These are phyloP conservation scores for Plusia festucae DNA, from an alignment of 2,888 invertebrate genomes.

Conservation along the genomic window DNA sequence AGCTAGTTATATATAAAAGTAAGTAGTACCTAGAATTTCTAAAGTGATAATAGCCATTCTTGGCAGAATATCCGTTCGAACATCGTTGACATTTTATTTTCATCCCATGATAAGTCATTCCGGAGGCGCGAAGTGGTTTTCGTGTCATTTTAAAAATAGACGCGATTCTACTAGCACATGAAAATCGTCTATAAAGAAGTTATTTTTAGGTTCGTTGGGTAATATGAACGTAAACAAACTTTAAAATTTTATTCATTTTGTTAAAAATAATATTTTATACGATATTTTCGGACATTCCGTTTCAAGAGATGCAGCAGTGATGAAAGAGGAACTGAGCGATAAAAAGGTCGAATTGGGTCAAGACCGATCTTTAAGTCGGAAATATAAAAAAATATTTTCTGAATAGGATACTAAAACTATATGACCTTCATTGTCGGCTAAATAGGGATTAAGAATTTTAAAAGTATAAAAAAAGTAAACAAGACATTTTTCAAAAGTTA, in stretches of 20 bases:
- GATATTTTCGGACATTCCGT: not conserved
- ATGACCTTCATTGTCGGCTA: not conserved
- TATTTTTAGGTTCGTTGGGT: constrained; percentile 39
- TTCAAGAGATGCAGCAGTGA: not conserved
- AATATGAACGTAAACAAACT: constrained; percentile 41
- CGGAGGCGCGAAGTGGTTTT: constrained; percentile 66
- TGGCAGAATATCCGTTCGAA: constrained; percentile 30
- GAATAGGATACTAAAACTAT: not conserved
- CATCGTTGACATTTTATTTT: constrained; percentile 69
- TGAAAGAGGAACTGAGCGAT: constrained; percentile 13
- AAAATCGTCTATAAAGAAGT: constrained; percentile 43
- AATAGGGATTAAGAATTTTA: not conserved
- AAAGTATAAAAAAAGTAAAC: too few relatives aligned
- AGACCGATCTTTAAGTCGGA: constrained; percentile 11
- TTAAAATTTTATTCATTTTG: constrained; percentile 18
- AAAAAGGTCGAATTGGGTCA: constrained; percentile 34
- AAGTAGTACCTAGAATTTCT: not conserved
- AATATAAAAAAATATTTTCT: not conserved
- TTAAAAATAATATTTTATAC: constrained; percentile 22
- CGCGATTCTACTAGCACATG: constrained; percentile 51
- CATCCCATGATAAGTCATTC: constrained; percentile 75
- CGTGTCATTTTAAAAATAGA: constrained; percentile 76
- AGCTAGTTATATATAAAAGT: too few relatives aligned
- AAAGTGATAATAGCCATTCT: constrained; percentile 19
- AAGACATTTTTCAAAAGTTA: too few relatives aligned